Evolutionary conservation across 2,113 vertebrate genomes (phyloP).

Genomic region (Pelobates fuscus): DNA sequence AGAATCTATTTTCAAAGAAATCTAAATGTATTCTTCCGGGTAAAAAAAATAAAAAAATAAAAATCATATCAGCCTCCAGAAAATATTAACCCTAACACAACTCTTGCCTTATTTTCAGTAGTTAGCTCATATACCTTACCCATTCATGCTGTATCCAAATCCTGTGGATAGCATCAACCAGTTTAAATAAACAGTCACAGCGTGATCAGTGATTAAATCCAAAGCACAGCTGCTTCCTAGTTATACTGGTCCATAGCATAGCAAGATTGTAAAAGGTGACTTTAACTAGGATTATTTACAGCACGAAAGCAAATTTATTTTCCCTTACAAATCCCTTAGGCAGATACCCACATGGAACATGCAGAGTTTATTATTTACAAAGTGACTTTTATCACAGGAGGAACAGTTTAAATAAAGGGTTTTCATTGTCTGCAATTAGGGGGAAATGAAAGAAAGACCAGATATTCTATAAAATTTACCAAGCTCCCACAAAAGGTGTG

Average conservation of each 20-base stretch:
- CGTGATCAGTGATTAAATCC: conserved; percentile 26
- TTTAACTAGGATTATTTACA: conserved; percentile 46
- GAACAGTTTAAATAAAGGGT: conserved; percentile 35
- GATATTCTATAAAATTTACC: conserved; percentile 26
- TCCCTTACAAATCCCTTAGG: conserved; percentile 29
- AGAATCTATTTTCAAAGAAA: too few species aligned
- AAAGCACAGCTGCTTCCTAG: conserved; percentile 34
- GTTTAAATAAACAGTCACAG: conserved; percentile 36
- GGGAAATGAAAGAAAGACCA: conserved; percentile 29
- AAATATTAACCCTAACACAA: too few species aligned
- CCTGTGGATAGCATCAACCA: conserved; percentile 31
- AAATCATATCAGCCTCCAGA: too few species aligned
- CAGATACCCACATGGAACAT: conserved; percentile 37
- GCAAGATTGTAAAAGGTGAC: conserved; percentile 42
- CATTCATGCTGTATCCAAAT: conserved; percentile 26
- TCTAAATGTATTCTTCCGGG: too few species aligned
- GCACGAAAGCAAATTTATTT: conserved; percentile 28
- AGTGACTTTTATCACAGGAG: conserved; percentile 47
- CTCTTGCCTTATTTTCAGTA: too few species aligned
- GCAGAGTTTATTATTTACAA: conserved; percentile 41
- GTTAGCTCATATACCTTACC: too few species aligned
- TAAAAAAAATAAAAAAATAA: too few species aligned
- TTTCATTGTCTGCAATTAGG: conserved; percentile 43
- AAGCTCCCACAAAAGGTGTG: conserved; percentile 17
- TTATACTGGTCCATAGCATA: conserved; percentile 32